Evolutionary conservation across 2,888 invertebrate genomes (phyloP).

Genomic region (Eulithis testata): DNA sequence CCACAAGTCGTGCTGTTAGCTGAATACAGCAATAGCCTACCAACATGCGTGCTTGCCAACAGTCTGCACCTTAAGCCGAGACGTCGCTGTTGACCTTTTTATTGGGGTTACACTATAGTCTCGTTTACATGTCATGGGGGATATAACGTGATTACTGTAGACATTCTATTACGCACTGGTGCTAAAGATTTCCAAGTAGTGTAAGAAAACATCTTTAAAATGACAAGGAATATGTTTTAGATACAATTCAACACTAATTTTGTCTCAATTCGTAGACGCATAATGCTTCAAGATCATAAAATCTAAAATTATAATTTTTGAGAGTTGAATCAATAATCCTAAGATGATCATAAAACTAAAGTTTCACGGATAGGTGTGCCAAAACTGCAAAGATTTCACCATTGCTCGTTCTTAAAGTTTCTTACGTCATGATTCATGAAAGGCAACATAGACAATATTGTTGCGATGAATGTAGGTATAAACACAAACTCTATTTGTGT

Average conservation of each 20-base stretch:
- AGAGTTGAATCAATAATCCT: conserved; percentile 1
- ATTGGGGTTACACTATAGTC: conserved; percentile 21
- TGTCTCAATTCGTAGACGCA: neutral
- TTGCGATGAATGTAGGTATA: neutral
- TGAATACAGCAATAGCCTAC: conserved; percentile 7
- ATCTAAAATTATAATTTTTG: conserved; percentile 2
- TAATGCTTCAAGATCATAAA: neutral
- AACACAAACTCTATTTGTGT: conserved; percentile 19
- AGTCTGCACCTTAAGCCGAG: conserved; percentile 24
- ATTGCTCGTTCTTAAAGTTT: conserved; percentile 1
- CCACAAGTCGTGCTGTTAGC: conserved; percentile 5
- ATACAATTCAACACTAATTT: neutral
- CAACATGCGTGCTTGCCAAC: conserved; percentile 20
- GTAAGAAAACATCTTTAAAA: too few relatives aligned
- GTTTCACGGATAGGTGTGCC: conserved; percentile 12
- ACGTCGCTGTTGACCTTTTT: conserved; percentile 30
- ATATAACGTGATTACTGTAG: conserved; percentile 11
- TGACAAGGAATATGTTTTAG: neutral
- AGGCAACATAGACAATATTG: conserved; percentile 3
- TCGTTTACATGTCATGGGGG: conserved; percentile 24
- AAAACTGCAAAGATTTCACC: conserved; percentile 6
- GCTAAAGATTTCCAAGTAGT: too few relatives aligned
- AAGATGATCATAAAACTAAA: conserved; percentile 14
- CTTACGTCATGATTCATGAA: conserved; percentile 2
- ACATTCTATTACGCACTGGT: too few relatives aligned